Evolutionary conservation across 2,888 invertebrate species (phyloP), one percentile per base, ranked within the genome.

Genomic region (Eudasyphora cyanicolor): DNA sequence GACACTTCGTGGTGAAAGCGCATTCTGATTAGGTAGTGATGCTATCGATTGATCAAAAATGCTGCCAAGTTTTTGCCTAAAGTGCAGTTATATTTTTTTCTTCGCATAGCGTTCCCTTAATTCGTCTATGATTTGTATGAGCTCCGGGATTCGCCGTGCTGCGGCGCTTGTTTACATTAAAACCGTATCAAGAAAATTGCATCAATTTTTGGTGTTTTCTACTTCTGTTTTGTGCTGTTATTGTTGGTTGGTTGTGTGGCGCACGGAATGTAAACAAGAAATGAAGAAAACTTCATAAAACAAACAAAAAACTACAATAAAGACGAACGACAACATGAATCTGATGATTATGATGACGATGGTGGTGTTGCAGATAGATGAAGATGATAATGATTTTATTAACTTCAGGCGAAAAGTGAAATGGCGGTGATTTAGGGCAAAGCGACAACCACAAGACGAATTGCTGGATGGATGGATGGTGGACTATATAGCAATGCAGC

Each of bases 181-280:
- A 38, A 19, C 19, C 32, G 29, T 51, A 70, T 32, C 71, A 24
- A 14, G 42, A 73, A 73, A 57, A 57, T 27, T 73, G 42, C 73
- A 60, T 57, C 38, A n/a, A 73, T 67, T 19, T 64, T 17, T 8
- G 35, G 14, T n/a, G 35, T 4, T 10, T 24, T 67, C 12, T 42
- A 24, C 29, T 64, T 19, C 21, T 5, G 12, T 19, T 54, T 7
- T 54, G 21, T 54, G 62, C 21, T 64, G 54, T 4, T 2, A 24
- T n/a, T n/a, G 1, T 24, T 19, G 29, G 14, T 60, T 14, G 14
- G 27, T 45, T 10, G 14, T 24, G 60, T 60, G 14, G 5, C 21
- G 67, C 38, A 67, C 67, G 27, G 67, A 35, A 19, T 67, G 67
- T 67, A 38, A 64, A 67, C 35, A 67, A 38, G 67, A 42, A 42